Conservation (phyloP, 37 sponge, comb jelly and placozoan genomes). For the Spongia lamella region DNA sequence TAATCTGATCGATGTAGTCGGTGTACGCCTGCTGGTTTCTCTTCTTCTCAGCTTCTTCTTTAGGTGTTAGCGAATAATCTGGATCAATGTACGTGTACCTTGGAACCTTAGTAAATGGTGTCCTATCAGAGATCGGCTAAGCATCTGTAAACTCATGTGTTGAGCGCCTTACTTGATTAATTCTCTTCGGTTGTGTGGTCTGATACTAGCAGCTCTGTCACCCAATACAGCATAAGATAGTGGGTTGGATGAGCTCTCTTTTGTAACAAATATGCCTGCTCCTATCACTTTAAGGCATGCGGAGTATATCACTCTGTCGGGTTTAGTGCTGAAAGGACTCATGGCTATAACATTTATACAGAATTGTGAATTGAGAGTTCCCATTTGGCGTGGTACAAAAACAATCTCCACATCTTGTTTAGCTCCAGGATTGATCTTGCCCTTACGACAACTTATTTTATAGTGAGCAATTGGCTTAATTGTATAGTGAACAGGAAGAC, state of each 20-base stretch:
- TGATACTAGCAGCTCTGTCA: constrained; percentile 60
- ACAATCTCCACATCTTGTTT: constrained; percentile 1
- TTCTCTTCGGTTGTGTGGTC: constrained; percentile 50
- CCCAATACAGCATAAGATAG: constrained; percentile 22
- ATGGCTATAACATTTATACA: constrained; percentile 32
- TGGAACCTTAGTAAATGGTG: constrained; percentile 57
- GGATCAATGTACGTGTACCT: constrained; percentile 81
- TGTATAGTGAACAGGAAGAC: constrained; percentile 45
- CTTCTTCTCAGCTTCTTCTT: constrained; percentile 17
- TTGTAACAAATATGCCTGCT: background rate
- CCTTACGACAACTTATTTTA: constrained; percentile 32
- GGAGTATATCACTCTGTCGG: too few species aligned
- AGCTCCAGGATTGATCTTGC: constrained; percentile 31
- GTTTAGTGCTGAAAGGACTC: background rate
- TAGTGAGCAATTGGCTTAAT: constrained; percentile 48
- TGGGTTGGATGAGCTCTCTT: background rate
- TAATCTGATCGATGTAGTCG: constrained; percentile 38
- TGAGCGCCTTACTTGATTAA: constrained; percentile 6
- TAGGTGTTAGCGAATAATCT: constrained; percentile 62
- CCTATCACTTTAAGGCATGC: background rate
- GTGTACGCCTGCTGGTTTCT: constrained; percentile 43
- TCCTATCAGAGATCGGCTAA: constrained; percentile 40
- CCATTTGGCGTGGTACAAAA: constrained; percentile 60
- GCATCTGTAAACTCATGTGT: too few species aligned
- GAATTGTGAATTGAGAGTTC: constrained; percentile 34